Evolutionary conservation across 2,113 vertebrate genomes (phyloP), one percentile per base, ranked within the genome.

Genomic region (Lamprologus ornatipinnis): DNA sequence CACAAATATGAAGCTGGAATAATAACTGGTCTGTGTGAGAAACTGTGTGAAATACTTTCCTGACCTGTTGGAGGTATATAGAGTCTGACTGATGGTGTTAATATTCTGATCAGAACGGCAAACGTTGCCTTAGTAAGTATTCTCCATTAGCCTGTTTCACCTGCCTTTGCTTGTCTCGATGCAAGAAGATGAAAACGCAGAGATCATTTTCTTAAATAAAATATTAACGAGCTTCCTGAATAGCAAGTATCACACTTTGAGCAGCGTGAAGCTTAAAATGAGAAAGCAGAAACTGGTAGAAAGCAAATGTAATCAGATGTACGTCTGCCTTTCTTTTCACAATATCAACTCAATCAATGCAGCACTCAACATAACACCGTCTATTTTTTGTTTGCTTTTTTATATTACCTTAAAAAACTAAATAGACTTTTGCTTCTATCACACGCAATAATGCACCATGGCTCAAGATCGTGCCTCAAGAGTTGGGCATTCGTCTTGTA

Each of bases 351-450:
- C n/a, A 13, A 6, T 78, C 45, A 51, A 87, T 91, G 84, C 23
- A 68, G 47, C 23, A 17, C 37, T 79, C 26, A 51, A 84, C 53
- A 80, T 3, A 68, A 21, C 33, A 12, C 26, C 2, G 3, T 3
- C 26, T 78, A 5, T 1, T 31, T 78, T 19, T 49, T 31, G 17
- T 35, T 35, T n/a, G 17, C 9, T 12, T 35, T 7, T 7, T 49
- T 6, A 31, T 78, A 19, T 31, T 78, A 26, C 70, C 42, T 19
- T 47, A 33, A 84, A 91, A 90, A 58, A 78, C 12, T 1, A 80
- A 87, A 84, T 82, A 5, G 47, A 87, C 87, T 92, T 91, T 68
- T 49, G 5, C 33, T 42, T 5, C 89, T 78, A 89, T 92, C 88
- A 85, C 19, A 15, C 7, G 9, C 53, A 84, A 37, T n/a, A 57